Conservation (phyloP, 2,113 vertebrate species). For the Vulpes vulpes region DNA sequence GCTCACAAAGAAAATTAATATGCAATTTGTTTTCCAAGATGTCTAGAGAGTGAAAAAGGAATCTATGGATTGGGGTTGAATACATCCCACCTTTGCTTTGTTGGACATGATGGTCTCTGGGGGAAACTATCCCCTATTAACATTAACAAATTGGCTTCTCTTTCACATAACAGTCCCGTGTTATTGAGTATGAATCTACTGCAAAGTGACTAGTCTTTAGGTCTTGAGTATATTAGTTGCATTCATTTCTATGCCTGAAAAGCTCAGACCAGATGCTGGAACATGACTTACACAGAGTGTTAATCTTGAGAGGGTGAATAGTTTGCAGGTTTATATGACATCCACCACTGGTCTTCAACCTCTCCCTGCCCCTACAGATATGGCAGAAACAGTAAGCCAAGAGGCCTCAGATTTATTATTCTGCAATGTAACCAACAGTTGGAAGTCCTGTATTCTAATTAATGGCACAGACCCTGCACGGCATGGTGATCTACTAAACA, state of each 20-base stretch:
- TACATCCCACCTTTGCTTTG: not conserved
- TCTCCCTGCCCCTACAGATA: not conserved
- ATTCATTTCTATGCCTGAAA: not conserved
- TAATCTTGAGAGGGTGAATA: not conserved
- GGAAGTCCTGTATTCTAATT: not conserved
- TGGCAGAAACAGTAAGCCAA: not conserved
- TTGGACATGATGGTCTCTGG: not conserved
- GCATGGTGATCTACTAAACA: not conserved
- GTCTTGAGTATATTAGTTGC: not conserved
- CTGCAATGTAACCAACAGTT: not conserved
- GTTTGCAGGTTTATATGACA: not conserved
- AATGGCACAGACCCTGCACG: not conserved
- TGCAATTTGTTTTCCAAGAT: not conserved
- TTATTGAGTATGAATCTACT: not conserved
- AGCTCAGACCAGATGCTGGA: not conserved
- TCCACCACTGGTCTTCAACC: not conserved
- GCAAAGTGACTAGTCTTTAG: not conserved
- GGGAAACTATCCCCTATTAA: not conserved
- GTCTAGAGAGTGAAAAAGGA: not conserved
- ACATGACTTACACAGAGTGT: not conserved
- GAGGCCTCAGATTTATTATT: not conserved
- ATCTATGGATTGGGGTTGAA: not conserved
- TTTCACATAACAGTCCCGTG: not conserved
- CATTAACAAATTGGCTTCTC: constrained; percentile 5
- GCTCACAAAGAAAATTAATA: not conserved